These are phyloP conservation scores for Protophormia terraenovae DNA, from an alignment of 2,888 invertebrate genomes.

Conservation along the genomic window DNA sequence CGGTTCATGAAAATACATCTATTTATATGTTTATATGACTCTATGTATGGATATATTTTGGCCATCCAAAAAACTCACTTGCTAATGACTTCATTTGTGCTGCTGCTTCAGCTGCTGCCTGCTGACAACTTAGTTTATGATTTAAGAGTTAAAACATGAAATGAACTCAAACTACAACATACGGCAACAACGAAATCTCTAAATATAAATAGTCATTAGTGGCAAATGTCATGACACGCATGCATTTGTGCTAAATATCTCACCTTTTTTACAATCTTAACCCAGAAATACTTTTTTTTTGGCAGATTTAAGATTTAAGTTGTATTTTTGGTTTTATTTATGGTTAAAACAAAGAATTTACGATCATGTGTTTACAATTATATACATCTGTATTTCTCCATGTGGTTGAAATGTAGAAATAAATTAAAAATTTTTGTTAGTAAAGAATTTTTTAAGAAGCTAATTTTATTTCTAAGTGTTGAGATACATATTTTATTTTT, in stretches of 20 bases:
- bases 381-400: slow-evolving; percentile 2
- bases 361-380: slow-evolving; percentile 14
- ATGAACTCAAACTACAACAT: slow-evolving; percentile 51
- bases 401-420: neutral
- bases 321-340: slow-evolving; percentile 70
- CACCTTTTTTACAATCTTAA: slow-evolving; percentile 61
- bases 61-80: slow-evolving; percentile 44
- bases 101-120: slow-evolving; percentile 24
- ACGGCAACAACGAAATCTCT: neutral
- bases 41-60: slow-evolving; percentile 33
- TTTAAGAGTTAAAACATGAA: slow-evolving; percentile 27
- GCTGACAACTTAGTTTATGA: slow-evolving; percentile 35
- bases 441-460: neutral
- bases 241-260: slow-evolving; percentile 68
- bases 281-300: slow-evolving; percentile 59
- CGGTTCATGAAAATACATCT: slow-evolving; percentile 23
- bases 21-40: slow-evolving; percentile 34
- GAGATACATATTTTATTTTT: too few relatives aligned
- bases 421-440: neutral
- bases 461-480: neutral
- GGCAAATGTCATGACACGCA: slow-evolving; percentile 69
- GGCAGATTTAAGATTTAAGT: slow-evolving; percentile 65
- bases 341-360: slow-evolving; percentile 37
- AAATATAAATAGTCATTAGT: slow-evolving; percentile 62
- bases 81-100: slow-evolving; percentile 63